phyloP scores from a whole-genome alignment of 2,888 invertebrate species.

The Tinea pellionella region DNA sequence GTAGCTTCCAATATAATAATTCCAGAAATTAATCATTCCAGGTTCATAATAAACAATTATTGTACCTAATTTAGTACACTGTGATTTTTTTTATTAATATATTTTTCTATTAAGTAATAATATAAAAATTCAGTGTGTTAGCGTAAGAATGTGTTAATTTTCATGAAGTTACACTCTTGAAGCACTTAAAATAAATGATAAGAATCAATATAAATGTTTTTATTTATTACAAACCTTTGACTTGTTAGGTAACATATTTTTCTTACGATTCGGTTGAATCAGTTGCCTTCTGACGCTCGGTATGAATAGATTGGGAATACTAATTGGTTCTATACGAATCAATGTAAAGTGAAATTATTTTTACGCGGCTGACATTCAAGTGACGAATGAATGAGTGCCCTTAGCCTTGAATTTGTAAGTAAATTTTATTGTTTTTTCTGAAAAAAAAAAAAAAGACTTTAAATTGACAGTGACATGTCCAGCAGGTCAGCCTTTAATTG shows the following conservation, averaged over 20 bases:
- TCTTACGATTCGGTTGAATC: not conserved
- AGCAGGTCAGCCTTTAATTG: no score
- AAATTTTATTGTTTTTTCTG: not conserved
- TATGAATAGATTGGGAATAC: not conserved
- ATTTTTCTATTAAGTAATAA: not conserved
- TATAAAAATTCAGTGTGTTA: not conserved
- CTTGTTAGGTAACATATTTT: not conserved
- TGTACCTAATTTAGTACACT: constrained; percentile 30
- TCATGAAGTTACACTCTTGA: constrained; percentile 46
- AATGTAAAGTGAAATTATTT: not conserved
- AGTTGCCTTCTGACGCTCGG: not conserved
- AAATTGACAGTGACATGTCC: no score
- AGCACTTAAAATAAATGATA: constrained; percentile 47
- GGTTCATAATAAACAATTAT: constrained; percentile 24
- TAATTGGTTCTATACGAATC: no score
- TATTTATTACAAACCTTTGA: not conserved
- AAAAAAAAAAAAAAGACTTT: no score
- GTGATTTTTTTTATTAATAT: constrained; percentile 36
- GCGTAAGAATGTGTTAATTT: constrained; percentile 34
- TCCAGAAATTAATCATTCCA: constrained; percentile 47
- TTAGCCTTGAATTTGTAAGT: not conserved
- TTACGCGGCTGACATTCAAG: not conserved
- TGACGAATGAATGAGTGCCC: constrained; percentile 4
- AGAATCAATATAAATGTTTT: not conserved
- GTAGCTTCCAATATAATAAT: not conserved